Conservation (phyloP, 2,888 invertebrate genomes). For the Rhimphoctona megacephalus region DNA sequence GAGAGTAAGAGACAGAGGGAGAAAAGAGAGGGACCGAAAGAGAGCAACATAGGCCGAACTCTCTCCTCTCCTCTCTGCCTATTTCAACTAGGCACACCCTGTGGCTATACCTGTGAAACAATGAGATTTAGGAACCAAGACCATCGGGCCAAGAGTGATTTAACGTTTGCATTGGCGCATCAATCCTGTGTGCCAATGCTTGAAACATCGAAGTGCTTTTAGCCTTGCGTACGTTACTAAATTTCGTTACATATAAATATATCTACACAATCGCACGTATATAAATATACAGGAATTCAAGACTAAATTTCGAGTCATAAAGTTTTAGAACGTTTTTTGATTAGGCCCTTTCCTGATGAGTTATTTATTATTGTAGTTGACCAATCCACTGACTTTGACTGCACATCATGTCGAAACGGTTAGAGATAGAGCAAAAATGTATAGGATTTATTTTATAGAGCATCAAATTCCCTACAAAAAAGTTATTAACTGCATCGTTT, state of each 20-base stretch:
- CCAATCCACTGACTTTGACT: not conserved
- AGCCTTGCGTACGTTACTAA: constrained; percentile 22
- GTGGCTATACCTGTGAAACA: constrained; percentile 59
- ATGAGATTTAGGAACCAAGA: constrained; percentile 67
- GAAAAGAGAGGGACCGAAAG: not conserved
- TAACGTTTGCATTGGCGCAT: constrained; percentile 62
- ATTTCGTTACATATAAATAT: constrained; percentile 3
- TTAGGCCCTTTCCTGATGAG: not conserved
- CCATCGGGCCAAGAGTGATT: constrained; percentile 63
- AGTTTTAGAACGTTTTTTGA: not conserved
- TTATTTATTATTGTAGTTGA: not conserved
- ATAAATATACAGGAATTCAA: not conserved
- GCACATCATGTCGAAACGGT: not conserved
- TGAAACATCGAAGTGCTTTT: constrained; percentile 60
- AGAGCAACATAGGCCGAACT: constrained; percentile 11
- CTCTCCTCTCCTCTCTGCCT: constrained; percentile 7
- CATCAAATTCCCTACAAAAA: not conserved
- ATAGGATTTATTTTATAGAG: not conserved
- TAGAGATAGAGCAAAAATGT: not conserved
- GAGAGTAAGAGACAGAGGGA: constrained; percentile 3
- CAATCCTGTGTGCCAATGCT: constrained; percentile 53
- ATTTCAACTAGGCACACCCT: constrained; percentile 12
- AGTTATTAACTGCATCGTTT: not conserved
- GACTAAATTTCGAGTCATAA: not conserved
- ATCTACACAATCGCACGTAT: not conserved